These are phyloP conservation scores for Drosophila multiciliata DNA, from an alignment of 2,888 invertebrate genomes.

Conservation along the genomic window DNA sequence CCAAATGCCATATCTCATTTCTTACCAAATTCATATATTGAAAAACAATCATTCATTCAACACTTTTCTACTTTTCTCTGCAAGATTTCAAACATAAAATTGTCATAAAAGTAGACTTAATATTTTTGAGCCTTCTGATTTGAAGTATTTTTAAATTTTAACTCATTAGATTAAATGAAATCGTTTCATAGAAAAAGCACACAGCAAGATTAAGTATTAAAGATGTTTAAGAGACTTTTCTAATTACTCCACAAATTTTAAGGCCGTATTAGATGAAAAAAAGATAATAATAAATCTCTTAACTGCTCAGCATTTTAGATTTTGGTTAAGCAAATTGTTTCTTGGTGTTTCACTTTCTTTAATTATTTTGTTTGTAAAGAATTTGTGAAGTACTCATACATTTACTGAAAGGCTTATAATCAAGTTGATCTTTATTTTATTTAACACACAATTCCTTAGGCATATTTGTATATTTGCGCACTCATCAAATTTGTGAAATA, in stretches of 20 bases:
- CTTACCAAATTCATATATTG: background rate
- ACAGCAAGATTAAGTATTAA: background rate
- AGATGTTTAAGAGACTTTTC: background rate
- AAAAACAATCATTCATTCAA: background rate
- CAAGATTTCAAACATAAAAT: background rate
- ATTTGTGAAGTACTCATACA: conserved; percentile 33
- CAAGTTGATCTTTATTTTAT: conserved; percentile 39
- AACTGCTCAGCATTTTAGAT: conserved; percentile 4
- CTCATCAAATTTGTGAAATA: conserved; percentile 42
- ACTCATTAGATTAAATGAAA: conserved; percentile 1
- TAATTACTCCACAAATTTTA: conserved; percentile 23
- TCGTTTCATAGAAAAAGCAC: background rate
- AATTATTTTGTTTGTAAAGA: conserved; percentile 25
- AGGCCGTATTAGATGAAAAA: background rate
- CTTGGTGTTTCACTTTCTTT: conserved; percentile 11
- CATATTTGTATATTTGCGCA: conserved; percentile 46
- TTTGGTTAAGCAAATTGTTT: conserved; percentile 20
- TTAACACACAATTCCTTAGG: conserved; percentile 33
- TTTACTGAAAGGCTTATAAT: conserved; percentile 49
- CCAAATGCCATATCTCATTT: background rate
- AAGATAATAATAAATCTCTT: background rate
- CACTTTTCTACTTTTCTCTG: background rate
- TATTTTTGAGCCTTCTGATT: background rate
- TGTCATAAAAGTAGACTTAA: background rate
- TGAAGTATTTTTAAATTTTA: background rate